Conservation (phyloP, 2,113 vertebrate genomes). For the Dasypus novemcinctus region DNA sequence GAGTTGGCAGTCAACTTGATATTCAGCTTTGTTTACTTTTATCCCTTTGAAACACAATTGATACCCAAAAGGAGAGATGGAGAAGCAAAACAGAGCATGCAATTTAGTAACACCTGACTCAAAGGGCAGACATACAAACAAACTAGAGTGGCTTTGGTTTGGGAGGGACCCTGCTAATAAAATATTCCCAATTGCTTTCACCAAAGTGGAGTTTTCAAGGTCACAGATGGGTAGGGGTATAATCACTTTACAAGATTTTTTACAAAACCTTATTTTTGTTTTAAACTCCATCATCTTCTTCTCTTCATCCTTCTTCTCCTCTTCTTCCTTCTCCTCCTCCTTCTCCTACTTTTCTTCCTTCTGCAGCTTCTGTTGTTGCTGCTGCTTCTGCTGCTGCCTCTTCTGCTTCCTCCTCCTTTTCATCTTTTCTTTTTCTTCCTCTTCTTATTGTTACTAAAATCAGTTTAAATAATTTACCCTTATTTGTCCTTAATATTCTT, state of each 20-base stretch:
- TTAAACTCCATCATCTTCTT: neutral
- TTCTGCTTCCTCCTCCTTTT: too few species aligned
- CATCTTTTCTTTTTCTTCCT: too few species aligned
- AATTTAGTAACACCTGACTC: constrained; percentile 35
- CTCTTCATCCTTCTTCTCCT: too few species aligned
- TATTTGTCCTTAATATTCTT: neutral
- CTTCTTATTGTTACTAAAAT: neutral
- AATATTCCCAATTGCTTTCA: neutral
- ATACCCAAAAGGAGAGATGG: neutral
- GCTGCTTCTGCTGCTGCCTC: too few species aligned
- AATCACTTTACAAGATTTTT: neutral
- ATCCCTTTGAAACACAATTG: constrained; percentile 39
- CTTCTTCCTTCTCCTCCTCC: too few species aligned
- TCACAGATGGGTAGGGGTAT: neutral
- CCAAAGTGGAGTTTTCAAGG: neutral
- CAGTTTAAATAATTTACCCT: neutral
- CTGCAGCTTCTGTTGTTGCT: too few species aligned
- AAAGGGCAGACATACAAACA: constrained; percentile 35
- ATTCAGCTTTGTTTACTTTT: constrained; percentile 55
- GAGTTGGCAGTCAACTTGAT: constrained; percentile 21
- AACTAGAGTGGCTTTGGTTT: neutral
- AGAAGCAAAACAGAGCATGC: neutral
- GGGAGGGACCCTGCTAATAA: fast-evolving
- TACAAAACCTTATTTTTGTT: neutral
- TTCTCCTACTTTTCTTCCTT: too few species aligned